Base-by-base conservation (phyloP, 2,797 vertebrate genomes). In the Syngnathus acus region DNA sequence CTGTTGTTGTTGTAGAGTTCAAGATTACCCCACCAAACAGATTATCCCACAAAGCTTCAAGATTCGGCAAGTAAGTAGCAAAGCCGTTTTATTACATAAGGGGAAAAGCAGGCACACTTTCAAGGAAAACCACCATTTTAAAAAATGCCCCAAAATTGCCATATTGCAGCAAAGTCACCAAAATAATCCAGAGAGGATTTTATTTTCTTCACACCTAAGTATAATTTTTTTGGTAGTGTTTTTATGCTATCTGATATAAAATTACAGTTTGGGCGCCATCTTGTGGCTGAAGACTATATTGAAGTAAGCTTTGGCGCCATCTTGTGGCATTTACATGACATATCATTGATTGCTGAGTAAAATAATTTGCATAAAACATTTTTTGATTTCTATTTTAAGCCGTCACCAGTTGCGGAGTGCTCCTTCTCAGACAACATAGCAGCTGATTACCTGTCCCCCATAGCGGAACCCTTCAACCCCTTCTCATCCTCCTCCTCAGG, bases 361-460 rank as follows among this genome's bases (percentile, higher is more conserved):
- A 21, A n/a, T 10, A 53, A 19, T 9, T 21, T 9, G 19, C 9
- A 1, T 19, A 21, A 64, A 64, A 64, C 26, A 32, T 4, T 32
- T 32, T 32, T 53, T 4, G 19, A 40, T 11, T 60, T 59, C 9
- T 59, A 9, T 19, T 9, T 2, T 66, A 1, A 95, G 93, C 83
- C 91, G 59, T 90, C 92, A 48, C 91, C 91, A 26, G 86, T 89
- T 60, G 63, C 81, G 32, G 90, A 93, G 78, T 89, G 88, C 14
- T 83, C 60, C 40, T 79, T 89, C 69, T 90, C 77, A 48, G 90
- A 91, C 68, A 85, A 77, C 79, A 85, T 86, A 45, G 82, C 74
- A 2, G 77, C 79, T 11, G 86, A 91, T 73, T 85, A 84, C 65
- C 80, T 84, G 57, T 84, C 85, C 14, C 77, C 16, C 48, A 47